Base-by-base conservation (phyloP, 2,113 vertebrate species). In the Dromaius novaehollandiae region DNA sequence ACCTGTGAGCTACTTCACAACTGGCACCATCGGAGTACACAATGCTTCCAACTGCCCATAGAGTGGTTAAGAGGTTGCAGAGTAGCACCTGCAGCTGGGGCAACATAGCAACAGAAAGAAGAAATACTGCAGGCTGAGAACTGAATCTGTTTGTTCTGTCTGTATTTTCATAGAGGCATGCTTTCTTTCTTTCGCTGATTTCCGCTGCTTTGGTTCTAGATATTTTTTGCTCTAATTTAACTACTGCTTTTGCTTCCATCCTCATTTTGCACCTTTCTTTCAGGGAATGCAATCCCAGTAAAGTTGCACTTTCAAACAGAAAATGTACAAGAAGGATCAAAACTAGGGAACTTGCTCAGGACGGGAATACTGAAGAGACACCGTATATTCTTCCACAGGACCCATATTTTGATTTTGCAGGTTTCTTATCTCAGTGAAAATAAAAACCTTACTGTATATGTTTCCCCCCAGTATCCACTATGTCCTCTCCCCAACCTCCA, bases 391-490 rank as follows among this genome's bases (percentile, higher is more conserved):
- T 55, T 58, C 76, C 13, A 16, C 15, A 32, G 25, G 5, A 78
- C 50, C 24, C 38, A 63, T 73, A 32, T 46, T 65, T 96, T 88
- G 14, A 22, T 86, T 81, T 90, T 93, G 16, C 76, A 78, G 36
- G 16, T 70, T 83, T 91, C 44, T 85, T 94, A 58, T 32, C 69
- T 50, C 36, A 26, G 46, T 85, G 40, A 66, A n/a, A 86, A 46
- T 44, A 68, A 82, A 86, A 90, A 6, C 48, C 24, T 79, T 8
- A 3, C 63, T 89, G 69, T 81, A 56, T 92, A 4, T 73, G 21
- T 94, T 63, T 87, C 46, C n/a, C 25, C 84, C 32, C 53, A 58
- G 50, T 80, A 28, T 4, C 9, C 8, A 4, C 74, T 76, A 50
- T 36, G 68, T 83, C 42, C 42, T 61, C 34, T 94, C 30, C 20